These are phyloP conservation scores for Drosophila lowei DNA, from an alignment of 1,140 invertebrate species.

Conservation along the genomic window DNA sequence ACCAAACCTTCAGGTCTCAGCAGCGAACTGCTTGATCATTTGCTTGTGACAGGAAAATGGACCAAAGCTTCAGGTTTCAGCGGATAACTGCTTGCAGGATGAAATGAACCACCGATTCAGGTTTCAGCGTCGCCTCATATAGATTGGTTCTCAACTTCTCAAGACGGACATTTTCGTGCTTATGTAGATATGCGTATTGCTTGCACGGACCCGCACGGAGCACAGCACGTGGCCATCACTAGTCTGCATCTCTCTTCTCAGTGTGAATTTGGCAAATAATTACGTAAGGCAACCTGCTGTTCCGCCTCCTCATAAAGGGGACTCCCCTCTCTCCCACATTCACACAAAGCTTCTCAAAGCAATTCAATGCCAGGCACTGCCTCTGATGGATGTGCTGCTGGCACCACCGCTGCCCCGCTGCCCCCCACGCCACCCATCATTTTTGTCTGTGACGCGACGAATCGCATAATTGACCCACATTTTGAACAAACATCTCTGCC, in stretches of 20 bases:
- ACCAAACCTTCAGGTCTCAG: too few relatives aligned
- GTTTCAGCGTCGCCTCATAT: too few relatives aligned
- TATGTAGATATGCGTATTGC: too few relatives aligned
- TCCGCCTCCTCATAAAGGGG: slow-evolving; percentile 2
- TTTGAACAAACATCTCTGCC: slow-evolving; percentile 48
- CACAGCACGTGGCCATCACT: too few relatives aligned
- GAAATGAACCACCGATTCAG: too few relatives aligned
- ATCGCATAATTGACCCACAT: slow-evolving; percentile 82
- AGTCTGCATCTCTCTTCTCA: not conserved
- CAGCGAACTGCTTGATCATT: too few relatives aligned
- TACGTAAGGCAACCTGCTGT: slow-evolving; percentile 71
- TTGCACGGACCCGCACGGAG: too few relatives aligned
- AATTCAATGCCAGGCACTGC: slow-evolving; percentile 70
- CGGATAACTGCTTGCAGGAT: too few relatives aligned
- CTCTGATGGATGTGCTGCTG: slow-evolving; percentile 61
- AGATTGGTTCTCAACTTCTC: too few relatives aligned
- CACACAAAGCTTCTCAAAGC: slow-evolving; percentile 8
- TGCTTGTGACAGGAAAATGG: too few relatives aligned
- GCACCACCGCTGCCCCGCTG: not conserved
- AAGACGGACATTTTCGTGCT: too few relatives aligned
- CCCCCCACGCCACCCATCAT: slow-evolving; percentile 1
- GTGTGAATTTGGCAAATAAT: slow-evolving; percentile 81
- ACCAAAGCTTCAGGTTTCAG: too few relatives aligned
- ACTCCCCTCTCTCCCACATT: not conserved
- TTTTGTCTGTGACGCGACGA: slow-evolving; percentile 69